Evolutionary conservation across 2,113 vertebrate genomes (phyloP), one percentile per base, ranked within the genome.

Genomic region (Steatornis caripensis): DNA sequence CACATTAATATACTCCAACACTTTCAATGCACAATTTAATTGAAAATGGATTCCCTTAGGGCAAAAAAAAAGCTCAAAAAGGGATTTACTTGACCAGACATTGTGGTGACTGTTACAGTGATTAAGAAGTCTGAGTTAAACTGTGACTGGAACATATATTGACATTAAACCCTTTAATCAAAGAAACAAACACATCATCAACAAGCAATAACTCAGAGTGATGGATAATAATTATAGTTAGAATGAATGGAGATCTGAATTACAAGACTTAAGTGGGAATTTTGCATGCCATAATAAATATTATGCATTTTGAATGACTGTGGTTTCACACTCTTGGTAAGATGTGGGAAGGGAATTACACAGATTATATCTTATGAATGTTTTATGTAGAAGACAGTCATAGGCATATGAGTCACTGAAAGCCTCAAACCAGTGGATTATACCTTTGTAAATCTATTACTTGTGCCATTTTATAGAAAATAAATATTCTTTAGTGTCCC

Each of bases 11-110:
- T 8, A 58, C 53, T 45, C 24, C 36, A 92, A 36, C 18, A 57
- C 84, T 93, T 90, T 66, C 51, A 94, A 96, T 78, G 30, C 13
- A 68, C 24, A 36, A 48, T 60, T 87, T 92, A 89, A 92, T 64
- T 68, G 68, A 93, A 94, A 93, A 78, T 27, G 4, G 20, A 81
- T 95, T 81, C 18, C 86, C n/a, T 64, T 6, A 3, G 17, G 91
- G 53, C n/a, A n/a, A 4, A 1, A 55, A 77, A 71, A 72, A 76
- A 34, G 22, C 71, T 89, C 64, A 81, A n/a, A 83, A 87, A 27
- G n/a, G 64, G 27, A 61, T 95, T 97, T 97, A 89, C 53, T 95
- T 96, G 92, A 92, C 69, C 69, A 76, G 72, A 90, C 62, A 75
- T 74, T 69, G 54, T 69, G 60, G 86, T 95, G 43, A 36, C 65